These are phyloP conservation scores for Ptyas mucosa DNA, from an alignment of 2,113 vertebrate species.

Conservation along the genomic window DNA sequence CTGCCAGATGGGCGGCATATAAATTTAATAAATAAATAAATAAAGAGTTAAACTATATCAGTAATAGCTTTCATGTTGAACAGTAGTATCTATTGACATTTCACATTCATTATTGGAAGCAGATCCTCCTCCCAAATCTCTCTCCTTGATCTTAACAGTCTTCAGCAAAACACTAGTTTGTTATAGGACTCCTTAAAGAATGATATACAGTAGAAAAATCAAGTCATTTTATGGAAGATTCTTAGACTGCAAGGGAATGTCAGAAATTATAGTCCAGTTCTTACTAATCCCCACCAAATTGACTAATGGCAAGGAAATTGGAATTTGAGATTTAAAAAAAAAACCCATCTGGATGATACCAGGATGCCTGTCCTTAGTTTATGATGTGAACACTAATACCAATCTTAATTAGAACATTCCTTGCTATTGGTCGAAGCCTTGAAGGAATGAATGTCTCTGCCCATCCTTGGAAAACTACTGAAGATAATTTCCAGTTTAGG, in stretches of 20 bases:
- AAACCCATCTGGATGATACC: background rate
- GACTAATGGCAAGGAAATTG: background rate
- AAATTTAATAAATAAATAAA: background rate
- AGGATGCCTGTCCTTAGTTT: background rate
- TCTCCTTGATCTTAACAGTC: background rate
- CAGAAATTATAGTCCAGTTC: background rate
- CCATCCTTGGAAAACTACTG: background rate
- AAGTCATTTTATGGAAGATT: background rate
- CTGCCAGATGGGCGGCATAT: background rate
- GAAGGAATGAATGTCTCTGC: background rate
- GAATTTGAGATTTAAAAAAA: background rate
- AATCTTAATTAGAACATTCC: background rate
- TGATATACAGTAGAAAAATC: background rate
- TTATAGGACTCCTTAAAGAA: background rate
- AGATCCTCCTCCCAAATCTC: background rate
- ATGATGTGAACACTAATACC: background rate
- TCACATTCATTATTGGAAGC: background rate
- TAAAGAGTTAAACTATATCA: background rate
- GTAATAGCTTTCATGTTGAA: background rate
- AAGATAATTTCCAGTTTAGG: too few relatives aligned
- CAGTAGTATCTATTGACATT: background rate
- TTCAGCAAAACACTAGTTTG: background rate
- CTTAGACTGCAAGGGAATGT: background rate
- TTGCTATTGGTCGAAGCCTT: background rate
- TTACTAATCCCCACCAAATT: background rate